These are phyloP conservation scores for Anoncus sp. DNA, from an alignment of 2,888 invertebrate genomes.

Conservation along the genomic window DNA sequence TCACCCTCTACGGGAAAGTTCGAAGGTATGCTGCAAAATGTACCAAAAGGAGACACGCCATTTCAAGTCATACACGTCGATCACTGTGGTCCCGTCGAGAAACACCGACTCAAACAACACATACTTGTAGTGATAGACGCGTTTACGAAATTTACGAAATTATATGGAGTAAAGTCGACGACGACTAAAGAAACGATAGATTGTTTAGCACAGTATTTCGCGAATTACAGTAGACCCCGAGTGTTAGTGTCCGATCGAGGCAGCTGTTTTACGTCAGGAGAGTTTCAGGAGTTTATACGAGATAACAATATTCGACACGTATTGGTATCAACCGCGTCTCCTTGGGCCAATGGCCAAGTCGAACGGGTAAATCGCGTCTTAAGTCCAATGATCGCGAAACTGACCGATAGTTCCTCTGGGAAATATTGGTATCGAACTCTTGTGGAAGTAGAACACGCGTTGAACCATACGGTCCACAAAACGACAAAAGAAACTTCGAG, in stretches of 20 bases:
- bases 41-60: conserved; percentile 60
- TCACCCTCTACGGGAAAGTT: conserved; percentile 51
- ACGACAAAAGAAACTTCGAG: neutral
- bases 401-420: conserved; percentile 1
- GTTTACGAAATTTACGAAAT: conserved; percentile 70
- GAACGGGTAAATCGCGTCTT: conserved; percentile 69
- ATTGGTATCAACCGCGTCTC: conserved; percentile 70
- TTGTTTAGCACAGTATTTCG: conserved; percentile 63
- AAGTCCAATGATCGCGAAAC: conserved; percentile 53
- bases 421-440: conserved; percentile 25
- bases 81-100: conserved; percentile 64
- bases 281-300: conserved; percentile 67
- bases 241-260: conserved; percentile 72
- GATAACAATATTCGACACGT: conserved; percentile 65
- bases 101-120: conserved; percentile 68
- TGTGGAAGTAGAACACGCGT: neutral
- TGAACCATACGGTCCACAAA: conserved; percentile 14
- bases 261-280: conserved; percentile 69
- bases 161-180: conserved; percentile 67
- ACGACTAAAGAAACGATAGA: conserved; percentile 61
- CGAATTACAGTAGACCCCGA: conserved; percentile 64
- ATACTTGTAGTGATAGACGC: conserved; percentile 71
- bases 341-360: too few species aligned
- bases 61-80: conserved; percentile 60
- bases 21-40: conserved; percentile 59